phyloP scores from a whole-genome alignment of 2,888 invertebrate species.

The Belgica antarctica region DNA sequence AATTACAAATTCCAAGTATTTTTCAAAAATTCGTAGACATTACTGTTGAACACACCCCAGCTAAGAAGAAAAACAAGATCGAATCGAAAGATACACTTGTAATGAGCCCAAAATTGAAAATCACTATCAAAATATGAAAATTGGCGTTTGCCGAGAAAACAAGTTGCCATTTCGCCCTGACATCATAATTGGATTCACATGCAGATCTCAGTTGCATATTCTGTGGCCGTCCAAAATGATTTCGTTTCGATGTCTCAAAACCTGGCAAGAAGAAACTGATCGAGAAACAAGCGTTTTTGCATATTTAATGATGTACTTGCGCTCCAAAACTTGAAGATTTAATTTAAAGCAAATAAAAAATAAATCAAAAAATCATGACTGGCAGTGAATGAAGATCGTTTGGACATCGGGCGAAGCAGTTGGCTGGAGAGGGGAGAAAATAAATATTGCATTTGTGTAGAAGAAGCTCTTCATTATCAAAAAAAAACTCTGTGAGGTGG shows the following conservation, averaged over 20 bases:
- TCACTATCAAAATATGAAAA: not conserved
- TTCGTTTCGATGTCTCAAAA: constrained; percentile 15
- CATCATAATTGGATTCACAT: constrained; percentile 22
- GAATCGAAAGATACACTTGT: not conserved
- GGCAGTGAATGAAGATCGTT: constrained; percentile 18
- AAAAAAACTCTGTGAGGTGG: not conserved
- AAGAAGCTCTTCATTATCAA: not conserved
- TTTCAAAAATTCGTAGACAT: too few species aligned
- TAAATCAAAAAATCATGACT: constrained; percentile 38
- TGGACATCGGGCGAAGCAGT: not conserved
- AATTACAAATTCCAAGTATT: too few species aligned
- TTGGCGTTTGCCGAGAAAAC: not conserved
- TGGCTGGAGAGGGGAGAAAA: not conserved
- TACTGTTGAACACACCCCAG: too few species aligned
- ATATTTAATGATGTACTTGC: constrained; percentile 26
- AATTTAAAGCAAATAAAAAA: constrained; percentile 44
- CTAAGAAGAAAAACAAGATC: too few species aligned
- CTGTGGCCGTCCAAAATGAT: not conserved
- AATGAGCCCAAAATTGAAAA: not conserved
- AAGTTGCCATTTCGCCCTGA: constrained; percentile 18
- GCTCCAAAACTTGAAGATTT: constrained; percentile 34
- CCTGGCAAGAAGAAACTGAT: not conserved
- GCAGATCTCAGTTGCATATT: not conserved
- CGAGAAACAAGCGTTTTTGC: constrained; percentile 9
- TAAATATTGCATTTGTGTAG: constrained; percentile 1